These are phyloP conservation scores for Ommatoiulus sabulosus DNA, from an alignment of 2,888 invertebrate species.

Conservation along the genomic window DNA sequence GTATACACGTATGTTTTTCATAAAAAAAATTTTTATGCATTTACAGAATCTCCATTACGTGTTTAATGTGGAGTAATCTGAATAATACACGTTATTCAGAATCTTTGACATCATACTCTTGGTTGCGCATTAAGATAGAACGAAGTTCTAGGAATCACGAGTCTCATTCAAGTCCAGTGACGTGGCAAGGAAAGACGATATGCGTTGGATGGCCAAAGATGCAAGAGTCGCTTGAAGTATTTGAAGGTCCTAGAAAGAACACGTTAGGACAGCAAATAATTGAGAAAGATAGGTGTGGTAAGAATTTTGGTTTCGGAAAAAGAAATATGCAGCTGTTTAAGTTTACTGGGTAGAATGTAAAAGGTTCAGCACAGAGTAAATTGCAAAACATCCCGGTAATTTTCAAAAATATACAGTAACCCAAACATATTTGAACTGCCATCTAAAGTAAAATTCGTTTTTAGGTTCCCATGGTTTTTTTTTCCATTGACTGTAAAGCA, in stretches of 20 bases:
- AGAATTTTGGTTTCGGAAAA: neutral
- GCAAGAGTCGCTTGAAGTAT: neutral
- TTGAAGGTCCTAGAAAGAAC: neutral
- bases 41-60: neutral
- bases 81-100: no score
- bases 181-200: neutral
- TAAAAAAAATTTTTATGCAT: neutral
- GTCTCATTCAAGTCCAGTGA: neutral
- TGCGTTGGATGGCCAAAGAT: neutral
- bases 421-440: no score
- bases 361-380: neutral
- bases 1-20: neutral
- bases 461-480: no score
- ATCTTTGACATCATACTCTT: neutral
- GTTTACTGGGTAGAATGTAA: neutral
- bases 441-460: no score
- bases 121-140: neutral
- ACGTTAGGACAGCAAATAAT: neutral
- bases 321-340: neutral
- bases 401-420: no score
- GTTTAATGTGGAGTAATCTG: no score
- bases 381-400: neutral
- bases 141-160: neutral
- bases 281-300: neutral
- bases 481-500: no score